Evolutionary conservation across 2,888 invertebrate species (phyloP).

Genomic region (Tenthredo notha): DNA sequence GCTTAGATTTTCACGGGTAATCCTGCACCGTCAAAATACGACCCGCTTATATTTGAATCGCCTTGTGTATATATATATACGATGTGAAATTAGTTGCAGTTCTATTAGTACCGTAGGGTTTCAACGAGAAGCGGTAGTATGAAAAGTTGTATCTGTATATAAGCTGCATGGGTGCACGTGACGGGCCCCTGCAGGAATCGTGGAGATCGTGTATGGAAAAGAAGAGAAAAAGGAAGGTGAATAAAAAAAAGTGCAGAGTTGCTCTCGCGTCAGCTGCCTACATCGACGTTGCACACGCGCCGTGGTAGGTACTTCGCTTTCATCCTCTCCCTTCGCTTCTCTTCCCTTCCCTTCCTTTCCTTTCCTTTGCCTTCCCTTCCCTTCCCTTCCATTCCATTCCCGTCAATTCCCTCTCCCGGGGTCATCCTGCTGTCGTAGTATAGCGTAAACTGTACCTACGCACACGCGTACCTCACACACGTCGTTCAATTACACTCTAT

Average conservation of each 20-base stretch:
- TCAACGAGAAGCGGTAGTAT: neutral
- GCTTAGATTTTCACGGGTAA: too few species aligned
- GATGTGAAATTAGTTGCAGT: neutral
- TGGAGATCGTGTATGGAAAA: slow-evolving; percentile 10
- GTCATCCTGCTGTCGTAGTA: neutral
- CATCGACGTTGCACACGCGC: slow-evolving; percentile 45
- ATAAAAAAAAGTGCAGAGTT: slow-evolving; percentile 46
- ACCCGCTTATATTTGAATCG: too few species aligned
- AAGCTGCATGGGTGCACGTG: neutral
- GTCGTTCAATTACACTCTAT: slow-evolving; percentile 3
- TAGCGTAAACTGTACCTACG: neutral
- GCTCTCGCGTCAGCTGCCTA: slow-evolving; percentile 50
- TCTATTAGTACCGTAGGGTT: neutral
- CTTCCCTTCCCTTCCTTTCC: slow-evolving; percentile 56
- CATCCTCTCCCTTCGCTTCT: slow-evolving; percentile 54
- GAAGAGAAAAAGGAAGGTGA: neutral
- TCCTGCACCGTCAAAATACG: too few species aligned
- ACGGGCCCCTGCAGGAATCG: neutral
- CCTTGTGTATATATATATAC: too few species aligned
- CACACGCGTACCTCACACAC: neutral
- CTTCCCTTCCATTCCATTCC: slow-evolving; percentile 60
- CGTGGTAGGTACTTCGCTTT: slow-evolving; percentile 38
- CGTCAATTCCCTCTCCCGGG: slow-evolving; percentile 58
- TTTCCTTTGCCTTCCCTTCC: slow-evolving; percentile 52
- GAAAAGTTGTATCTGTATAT: neutral